Base-by-base conservation (phyloP, 2,113 vertebrate species). In the Callorhinus ursinus region DNA sequence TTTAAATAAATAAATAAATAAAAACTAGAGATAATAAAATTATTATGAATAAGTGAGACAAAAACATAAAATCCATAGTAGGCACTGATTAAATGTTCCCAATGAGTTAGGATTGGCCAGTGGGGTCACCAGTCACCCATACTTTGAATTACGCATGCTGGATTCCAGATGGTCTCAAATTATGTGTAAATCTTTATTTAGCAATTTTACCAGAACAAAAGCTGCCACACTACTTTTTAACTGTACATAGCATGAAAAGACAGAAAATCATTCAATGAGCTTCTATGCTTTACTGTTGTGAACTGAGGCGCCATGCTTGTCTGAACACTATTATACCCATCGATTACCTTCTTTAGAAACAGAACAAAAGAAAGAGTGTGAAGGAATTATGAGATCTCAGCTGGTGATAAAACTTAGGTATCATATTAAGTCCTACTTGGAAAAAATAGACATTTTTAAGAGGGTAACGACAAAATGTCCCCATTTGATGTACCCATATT, bases 391-490 rank as follows among this genome's bases (percentile, higher is more conserved):
- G 63, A 83, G 28, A 15, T 39, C 67, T 65, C 42, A 39, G 1
- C 9, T n/a, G 42, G 61, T 42, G 46, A 83, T 72, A 81, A 97
- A 96, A 81, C 53, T 87, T 42, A 67, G 39, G 8, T 74, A 61
- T 87, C 31, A 92, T n/a, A 57, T 36, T 55, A 93, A 84, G 36
- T 88, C 80, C 22, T 72, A 36, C n/a, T 96, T 46, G 18, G 59
- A 87, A 85, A 94, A 42, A 19, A 79, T 22, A 26, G 1, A 77
- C 4, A 82, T 83, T 92, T 88, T 59, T 36, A 86, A 83, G 72
- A 96, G 13, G 55, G 51, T 74, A 83, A 96, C 63, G 88, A 83
- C 24, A 89, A 90, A 97, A 87, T 53, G 51, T 90, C 55, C 74
- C 67, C 81, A 79, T 57, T 33, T 80, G 57, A 84, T 77, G 6